Conservation (phyloP, 2,888 invertebrate genomes). For the Tipula lateralis region DNA sequence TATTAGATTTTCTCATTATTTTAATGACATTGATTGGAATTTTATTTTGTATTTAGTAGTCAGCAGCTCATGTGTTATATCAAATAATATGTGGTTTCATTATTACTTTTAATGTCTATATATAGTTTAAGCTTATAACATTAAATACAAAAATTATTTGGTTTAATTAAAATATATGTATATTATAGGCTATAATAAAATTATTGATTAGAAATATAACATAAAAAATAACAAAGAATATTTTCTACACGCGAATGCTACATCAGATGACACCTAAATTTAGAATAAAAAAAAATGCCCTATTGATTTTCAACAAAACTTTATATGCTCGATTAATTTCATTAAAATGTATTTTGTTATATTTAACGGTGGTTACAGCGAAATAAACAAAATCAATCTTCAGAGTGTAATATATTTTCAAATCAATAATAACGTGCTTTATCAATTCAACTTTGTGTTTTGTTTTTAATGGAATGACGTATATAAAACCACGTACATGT, state of each 20-base stretch:
- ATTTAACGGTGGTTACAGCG: too few species aligned
- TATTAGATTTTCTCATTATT: neutral
- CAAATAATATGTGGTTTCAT: neutral
- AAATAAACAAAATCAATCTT: neutral
- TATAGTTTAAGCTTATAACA: neutral
- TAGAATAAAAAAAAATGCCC: neutral
- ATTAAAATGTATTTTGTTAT: neutral
- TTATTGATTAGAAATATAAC: neutral
- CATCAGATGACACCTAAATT: neutral
- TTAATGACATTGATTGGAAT: neutral
- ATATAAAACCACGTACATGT: too few species aligned
- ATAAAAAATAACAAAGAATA: neutral
- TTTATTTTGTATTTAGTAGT: neutral
- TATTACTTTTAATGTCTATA: neutral
- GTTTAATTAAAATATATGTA: neutral
- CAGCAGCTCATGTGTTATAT: neutral
- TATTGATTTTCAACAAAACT: neutral
- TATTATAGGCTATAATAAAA: neutral
- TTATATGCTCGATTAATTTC: neutral
- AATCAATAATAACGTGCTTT: neutral
- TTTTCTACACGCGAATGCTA: neutral
- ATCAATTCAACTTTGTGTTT: neutral
- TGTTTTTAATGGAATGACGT: neutral
- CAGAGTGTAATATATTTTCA: neutral
- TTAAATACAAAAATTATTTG: neutral